A percentile compares a stretch with the other conserved stretches of the same genome.
These are phyloP conservation scores for Leucoraja erinaceus DNA, from an alignment of 2,113 vertebrate genomes.

Conservation along the genomic window DNA sequence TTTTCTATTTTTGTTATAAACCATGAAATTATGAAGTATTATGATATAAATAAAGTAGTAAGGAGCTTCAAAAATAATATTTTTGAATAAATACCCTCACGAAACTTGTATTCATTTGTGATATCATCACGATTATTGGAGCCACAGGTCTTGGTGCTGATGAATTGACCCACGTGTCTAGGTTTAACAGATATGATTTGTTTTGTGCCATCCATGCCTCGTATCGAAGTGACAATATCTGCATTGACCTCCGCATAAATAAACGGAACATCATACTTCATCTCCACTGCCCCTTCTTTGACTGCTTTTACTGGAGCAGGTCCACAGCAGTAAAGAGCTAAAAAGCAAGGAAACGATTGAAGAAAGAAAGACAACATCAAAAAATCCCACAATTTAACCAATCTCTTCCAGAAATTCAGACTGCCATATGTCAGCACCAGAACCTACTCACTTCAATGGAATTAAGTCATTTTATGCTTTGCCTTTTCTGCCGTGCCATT, in stretches of 20 bases:
- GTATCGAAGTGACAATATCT: constrained; percentile 64
- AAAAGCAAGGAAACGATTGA: background rate
- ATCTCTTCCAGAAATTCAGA: background rate
- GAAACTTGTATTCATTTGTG: constrained; percentile 86
- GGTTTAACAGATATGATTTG: constrained; percentile 46
- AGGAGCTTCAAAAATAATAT: background rate
- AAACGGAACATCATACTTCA: constrained; percentile 75
- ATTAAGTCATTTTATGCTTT: background rate
- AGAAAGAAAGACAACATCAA: background rate
- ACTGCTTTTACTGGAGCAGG: constrained; percentile 75
- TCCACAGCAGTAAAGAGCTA: constrained; percentile 84
- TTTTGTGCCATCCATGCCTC: constrained; percentile 55
- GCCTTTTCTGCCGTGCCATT: background rate
- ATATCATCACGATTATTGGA: constrained; percentile 78
- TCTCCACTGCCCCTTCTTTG: constrained; percentile 70
- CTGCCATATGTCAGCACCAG: background rate
- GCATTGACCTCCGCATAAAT: constrained; percentile 90
- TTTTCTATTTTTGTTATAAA: background rate
- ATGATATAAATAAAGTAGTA: background rate
- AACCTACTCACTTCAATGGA: background rate
- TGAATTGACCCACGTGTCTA: constrained; percentile 64
- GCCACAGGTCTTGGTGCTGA: constrained; percentile 86
- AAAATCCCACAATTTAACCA: too few species aligned
- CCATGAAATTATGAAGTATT: background rate
- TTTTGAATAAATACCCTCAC: constrained; percentile 64